A percentile compares a stretch with the other conserved stretches of the same genome.
Conservation (phyloP, 2,113 vertebrate genomes). For the Notarius quadriscutis region DNA sequence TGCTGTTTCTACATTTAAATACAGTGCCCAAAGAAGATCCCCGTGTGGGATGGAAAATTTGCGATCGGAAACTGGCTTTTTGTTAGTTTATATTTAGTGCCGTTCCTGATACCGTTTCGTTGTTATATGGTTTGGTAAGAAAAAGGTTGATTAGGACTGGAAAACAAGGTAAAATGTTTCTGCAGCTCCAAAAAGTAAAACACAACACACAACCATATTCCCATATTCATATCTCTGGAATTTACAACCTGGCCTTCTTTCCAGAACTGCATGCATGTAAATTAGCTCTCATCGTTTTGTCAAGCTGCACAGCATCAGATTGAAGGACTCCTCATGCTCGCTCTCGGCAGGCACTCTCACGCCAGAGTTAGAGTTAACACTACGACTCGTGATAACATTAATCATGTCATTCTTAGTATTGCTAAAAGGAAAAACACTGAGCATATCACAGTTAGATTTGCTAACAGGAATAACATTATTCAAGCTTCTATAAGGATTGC, state of each 20-base stretch:
- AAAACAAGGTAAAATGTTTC: background rate
- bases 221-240: background rate
- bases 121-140: background rate
- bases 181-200: background rate
- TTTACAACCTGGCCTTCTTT: background rate
- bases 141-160: background rate
- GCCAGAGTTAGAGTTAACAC: background rate
- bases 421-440: background rate
- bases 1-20: too few species aligned
- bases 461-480: background rate
- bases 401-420: background rate
- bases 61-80: too few species aligned
- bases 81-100: too few species aligned
- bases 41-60: too few species aligned
- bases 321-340: background rate
- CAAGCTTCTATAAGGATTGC: background rate
- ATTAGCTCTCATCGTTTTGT: background rate
- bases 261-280: background rate
- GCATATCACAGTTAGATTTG: background rate
- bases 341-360: background rate
- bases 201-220: too few species aligned
- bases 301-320: background rate
- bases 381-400: background rate
- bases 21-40: too few species aligned
- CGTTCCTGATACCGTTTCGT: too few species aligned